These are phyloP conservation scores for Melieria picta DNA, from an alignment of 2,888 invertebrate genomes.

Conservation along the genomic window DNA sequence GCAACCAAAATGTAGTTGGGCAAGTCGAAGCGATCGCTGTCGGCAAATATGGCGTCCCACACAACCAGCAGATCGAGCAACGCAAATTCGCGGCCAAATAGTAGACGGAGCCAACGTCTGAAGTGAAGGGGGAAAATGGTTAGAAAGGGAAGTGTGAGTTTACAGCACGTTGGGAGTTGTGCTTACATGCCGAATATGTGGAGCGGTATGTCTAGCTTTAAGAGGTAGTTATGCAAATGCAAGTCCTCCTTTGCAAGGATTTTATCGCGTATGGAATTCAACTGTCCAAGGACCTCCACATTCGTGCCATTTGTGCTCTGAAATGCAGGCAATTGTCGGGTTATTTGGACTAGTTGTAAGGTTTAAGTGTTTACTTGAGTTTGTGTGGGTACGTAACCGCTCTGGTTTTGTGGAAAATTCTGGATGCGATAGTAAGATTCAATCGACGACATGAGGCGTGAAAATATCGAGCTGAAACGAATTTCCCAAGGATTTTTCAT, in stretches of 20 bases:
- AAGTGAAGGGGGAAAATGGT: conserved; percentile 39
- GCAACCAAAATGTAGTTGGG: conserved; percentile 80
- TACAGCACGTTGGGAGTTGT: background rate
- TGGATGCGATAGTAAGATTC: conserved; percentile 74
- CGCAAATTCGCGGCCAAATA: conserved; percentile 87
- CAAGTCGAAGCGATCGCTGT: conserved; percentile 69
- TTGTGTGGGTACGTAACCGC: conserved; percentile 67
- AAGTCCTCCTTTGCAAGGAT: conserved; percentile 73
- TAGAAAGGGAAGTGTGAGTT: background rate
- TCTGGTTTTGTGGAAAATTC: conserved; percentile 68
- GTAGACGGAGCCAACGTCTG: conserved; percentile 84
- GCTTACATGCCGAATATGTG: conserved; percentile 87
- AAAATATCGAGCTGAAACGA: conserved; percentile 71
- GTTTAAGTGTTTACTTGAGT: conserved; percentile 41
- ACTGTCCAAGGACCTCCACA: conserved; percentile 72
- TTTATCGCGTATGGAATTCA: conserved; percentile 72
- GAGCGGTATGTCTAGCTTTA: conserved; percentile 79
- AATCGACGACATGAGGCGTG: conserved; percentile 72
- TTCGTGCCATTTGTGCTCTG: conserved; percentile 51
- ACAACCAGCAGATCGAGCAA: conserved; percentile 79
- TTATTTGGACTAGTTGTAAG: too few relatives aligned
- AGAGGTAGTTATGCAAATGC: conserved; percentile 74
- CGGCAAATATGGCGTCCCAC: conserved; percentile 87
- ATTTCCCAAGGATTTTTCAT: background rate
- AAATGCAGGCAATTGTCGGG: too few relatives aligned